A percentile compares a stretch with the other conserved stretches of the same genome.
These are phyloP conservation scores for Allygus modestus DNA, from an alignment of 2,888 invertebrate genomes.

Conservation along the genomic window DNA sequence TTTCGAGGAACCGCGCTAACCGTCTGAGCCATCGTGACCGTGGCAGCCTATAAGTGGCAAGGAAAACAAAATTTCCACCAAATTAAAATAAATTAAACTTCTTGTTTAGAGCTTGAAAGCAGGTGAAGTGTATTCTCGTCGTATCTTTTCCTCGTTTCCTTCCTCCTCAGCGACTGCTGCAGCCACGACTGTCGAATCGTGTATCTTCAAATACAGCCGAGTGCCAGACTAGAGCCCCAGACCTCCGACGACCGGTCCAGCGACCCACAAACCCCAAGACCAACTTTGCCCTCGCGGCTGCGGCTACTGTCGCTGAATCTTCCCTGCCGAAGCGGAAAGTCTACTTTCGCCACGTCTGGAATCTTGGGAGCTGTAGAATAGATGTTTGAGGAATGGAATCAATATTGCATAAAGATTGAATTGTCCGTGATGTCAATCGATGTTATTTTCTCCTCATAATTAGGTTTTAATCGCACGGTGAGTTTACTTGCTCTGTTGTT, in stretches of 20 bases:
- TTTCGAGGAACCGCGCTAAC: too few relatives aligned
- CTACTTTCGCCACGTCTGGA: neutral
- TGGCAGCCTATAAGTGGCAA: too few relatives aligned
- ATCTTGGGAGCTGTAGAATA: neutral
- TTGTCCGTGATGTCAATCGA: neutral
- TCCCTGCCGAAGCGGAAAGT: neutral
- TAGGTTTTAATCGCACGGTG: too few relatives aligned
- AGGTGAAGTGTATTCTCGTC: too few relatives aligned
- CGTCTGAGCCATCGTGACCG: too few relatives aligned
- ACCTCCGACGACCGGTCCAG: slow-evolving; percentile 11
- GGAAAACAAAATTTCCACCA: too few relatives aligned
- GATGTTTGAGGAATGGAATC: neutral
- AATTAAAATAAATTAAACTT: too few relatives aligned
- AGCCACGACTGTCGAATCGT: neutral
- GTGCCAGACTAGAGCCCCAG: neutral
- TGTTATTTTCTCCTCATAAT: neutral
- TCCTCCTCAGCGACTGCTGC: neutral
- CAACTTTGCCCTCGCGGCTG: neutral
- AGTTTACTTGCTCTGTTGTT: too few relatives aligned
- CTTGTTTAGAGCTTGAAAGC: too few relatives aligned
- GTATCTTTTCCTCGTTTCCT: too few relatives aligned
- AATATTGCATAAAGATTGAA: neutral
- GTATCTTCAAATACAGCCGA: neutral
- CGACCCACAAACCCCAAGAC: slow-evolving; percentile 39
- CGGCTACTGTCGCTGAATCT: slow-evolving; percentile 15